Base-by-base conservation (phyloP, 2,888 invertebrate genomes). In the Patella depressa region DNA sequence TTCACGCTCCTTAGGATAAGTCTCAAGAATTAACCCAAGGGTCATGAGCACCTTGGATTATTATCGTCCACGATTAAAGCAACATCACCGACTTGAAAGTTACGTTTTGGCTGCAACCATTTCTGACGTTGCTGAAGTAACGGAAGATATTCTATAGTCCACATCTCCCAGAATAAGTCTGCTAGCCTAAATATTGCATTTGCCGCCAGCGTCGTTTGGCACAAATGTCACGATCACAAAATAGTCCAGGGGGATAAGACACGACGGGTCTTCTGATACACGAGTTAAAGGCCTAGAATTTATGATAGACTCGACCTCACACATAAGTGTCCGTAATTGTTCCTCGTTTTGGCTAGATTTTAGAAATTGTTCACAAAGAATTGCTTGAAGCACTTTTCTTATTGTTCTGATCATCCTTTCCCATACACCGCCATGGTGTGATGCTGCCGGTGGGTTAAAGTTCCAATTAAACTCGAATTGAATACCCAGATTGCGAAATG, bases 201-300 rank as follows among this genome's bases (percentile, higher is more conserved):
- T n/a, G 54, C 73, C 75, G 15, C 53, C 15, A 45, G 77, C 78
- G 12, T 12, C 54, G 12, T 45, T 12, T 45, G 69, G n/a, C 65
- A 5, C 19, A 65, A 65, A 65, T 65, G 65, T 65, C 65, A 65
- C 65, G 65, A 19, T 65, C 65, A 24, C 75, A 71, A 34, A 29
- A 24, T 53, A 29, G 71, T 15, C 69, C 65, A 53, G 75, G 75
- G 14, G 78, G 29, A 71, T 59, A n/a, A 3, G 11, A n/a, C 9
- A 54, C 54, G 14, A 65, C 71, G 11, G 65, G 45, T 75, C 15
- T 74, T 83, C 77, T 24, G 79, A 73, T 11, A 54, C 65, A 7
- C 19, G 65, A 1, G 83, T 81, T 17, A 81, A 75, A n/a, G 84
- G 82, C 34, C 84, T 57, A 19, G 73, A 71, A 65, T 84, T 84